These are phyloP conservation scores for Coluber constrictor DNA, from an alignment of 2,797 vertebrate genomes.

Conservation along the genomic window DNA sequence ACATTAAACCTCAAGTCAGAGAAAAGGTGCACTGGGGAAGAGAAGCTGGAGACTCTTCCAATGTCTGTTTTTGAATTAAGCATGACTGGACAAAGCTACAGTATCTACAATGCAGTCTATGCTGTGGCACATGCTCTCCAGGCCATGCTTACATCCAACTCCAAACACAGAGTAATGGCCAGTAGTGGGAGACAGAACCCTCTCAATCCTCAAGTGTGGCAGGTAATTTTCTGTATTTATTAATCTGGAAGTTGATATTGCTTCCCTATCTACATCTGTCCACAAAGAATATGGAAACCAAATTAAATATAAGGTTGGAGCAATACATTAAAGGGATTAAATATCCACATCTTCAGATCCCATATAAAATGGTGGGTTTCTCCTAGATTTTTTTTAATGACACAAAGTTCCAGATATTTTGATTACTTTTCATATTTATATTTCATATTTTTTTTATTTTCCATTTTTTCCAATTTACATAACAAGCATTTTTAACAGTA, in stretches of 20 bases:
- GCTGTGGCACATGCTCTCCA: not conserved
- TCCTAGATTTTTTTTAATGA: not conserved
- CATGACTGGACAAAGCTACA: not conserved
- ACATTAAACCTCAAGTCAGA: not conserved
- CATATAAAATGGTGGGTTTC: not conserved
- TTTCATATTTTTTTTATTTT: not conserved
- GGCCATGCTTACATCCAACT: not conserved
- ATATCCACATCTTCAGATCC: not conserved
- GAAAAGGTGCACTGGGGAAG: not conserved
- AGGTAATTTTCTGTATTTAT: not conserved
- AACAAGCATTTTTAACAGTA: too few relatives aligned
- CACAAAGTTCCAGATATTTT: not conserved
- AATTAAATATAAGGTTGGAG: not conserved
- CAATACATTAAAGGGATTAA: not conserved
- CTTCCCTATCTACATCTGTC: not conserved
- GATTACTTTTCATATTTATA: not conserved
- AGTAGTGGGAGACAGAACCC: not conserved
- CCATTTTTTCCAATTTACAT: too few relatives aligned
- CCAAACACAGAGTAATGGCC: not conserved
- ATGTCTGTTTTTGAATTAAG: not conserved
- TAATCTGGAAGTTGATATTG: not conserved
- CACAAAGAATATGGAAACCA: not conserved
- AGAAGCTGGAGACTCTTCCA: not conserved
- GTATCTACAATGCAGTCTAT: constrained; percentile 2
- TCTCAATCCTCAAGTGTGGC: not conserved